phyloP scores from a whole-genome alignment of 2,113 vertebrate genomes.

The Okapia johnstoni region DNA sequence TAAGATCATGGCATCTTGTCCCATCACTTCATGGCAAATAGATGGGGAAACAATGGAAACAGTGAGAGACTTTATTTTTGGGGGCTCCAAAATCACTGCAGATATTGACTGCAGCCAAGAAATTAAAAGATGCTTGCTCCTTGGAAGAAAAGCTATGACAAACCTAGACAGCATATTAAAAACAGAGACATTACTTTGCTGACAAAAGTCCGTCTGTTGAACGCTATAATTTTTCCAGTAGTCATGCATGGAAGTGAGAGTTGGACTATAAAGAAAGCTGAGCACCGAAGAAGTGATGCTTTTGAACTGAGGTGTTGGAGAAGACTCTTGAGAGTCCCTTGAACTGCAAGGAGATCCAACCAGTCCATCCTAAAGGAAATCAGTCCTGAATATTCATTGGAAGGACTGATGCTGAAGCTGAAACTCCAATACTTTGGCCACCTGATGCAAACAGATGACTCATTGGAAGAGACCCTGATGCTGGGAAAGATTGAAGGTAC shows the following conservation, averaged over 20 bases:
- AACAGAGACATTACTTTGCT: background rate
- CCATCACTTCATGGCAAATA: background rate
- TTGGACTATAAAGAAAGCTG: background rate
- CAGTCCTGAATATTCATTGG: background rate
- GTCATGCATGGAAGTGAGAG: background rate
- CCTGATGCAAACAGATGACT: background rate
- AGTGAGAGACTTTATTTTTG: background rate
- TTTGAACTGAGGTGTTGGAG: background rate
- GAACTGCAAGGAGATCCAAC: background rate
- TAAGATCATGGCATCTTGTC: background rate
- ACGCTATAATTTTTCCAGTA: background rate
- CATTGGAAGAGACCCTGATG: background rate
- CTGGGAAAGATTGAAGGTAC: background rate
- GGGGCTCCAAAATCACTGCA: background rate
- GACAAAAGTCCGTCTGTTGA: background rate
- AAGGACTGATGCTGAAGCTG: background rate
- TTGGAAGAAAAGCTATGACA: background rate
- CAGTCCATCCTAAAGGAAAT: background rate
- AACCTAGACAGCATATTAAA: background rate
- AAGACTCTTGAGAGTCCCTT: background rate
- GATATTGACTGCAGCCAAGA: background rate
- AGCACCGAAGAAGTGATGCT: background rate
- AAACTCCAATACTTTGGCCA: background rate
- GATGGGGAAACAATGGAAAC: background rate
- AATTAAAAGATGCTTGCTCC: background rate